Conservation (phyloP, 2,888 invertebrate genomes). For the Drosophila lutescens region DNA sequence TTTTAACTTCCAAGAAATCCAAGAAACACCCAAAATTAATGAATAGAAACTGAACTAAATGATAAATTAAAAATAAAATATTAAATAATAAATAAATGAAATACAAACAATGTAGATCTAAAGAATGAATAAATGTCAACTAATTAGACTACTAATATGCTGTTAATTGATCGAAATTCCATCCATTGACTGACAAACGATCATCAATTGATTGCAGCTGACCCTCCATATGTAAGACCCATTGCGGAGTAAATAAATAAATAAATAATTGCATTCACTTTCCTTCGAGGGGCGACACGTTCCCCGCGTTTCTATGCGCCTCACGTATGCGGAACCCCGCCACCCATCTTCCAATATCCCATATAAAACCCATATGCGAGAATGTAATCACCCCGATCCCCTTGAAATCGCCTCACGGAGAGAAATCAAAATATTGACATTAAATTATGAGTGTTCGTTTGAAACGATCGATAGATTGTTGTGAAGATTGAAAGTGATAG, state of each 20-base stretch:
- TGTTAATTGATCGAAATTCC: background rate
- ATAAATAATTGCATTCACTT: constrained; percentile 8
- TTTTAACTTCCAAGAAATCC: too few relatives aligned
- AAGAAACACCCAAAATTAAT: too few relatives aligned
- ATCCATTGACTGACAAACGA: constrained; percentile 1
- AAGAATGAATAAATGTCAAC: too few relatives aligned
- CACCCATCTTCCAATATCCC: constrained; percentile 9
- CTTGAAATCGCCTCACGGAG: background rate
- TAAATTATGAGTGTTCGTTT: constrained; percentile 43
- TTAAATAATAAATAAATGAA: too few relatives aligned
- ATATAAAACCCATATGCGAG: background rate
- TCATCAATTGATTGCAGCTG: constrained; percentile 6
- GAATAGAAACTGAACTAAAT: too few relatives aligned
- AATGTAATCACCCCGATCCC: background rate
- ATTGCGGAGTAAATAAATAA: constrained; percentile 20
- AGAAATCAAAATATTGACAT: constrained; percentile 12
- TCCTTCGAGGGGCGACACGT: constrained; percentile 59
- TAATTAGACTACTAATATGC: background rate
- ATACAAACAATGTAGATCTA: too few relatives aligned
- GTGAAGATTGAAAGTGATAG: background rate
- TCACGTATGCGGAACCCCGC: constrained; percentile 66
- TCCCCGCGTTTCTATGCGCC: constrained; percentile 67
- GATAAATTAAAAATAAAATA: too few relatives aligned
- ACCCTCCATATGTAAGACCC: constrained; percentile 1
- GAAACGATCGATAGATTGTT: background rate